phyloP scores from a whole-genome alignment of 2,797 vertebrate genomes.

The Meriones psammophilus region DNA sequence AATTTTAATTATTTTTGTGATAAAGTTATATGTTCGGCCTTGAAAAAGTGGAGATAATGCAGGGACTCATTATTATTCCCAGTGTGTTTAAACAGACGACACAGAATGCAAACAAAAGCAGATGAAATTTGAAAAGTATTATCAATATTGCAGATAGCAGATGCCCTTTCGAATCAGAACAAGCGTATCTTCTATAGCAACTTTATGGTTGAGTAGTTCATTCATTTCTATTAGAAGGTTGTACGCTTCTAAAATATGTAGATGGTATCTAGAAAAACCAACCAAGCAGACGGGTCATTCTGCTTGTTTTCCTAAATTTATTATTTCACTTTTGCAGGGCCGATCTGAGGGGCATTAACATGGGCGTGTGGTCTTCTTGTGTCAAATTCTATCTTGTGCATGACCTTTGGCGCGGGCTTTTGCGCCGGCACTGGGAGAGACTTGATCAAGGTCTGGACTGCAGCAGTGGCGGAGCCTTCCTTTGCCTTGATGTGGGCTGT shows the following conservation, averaged over 20 bases:
- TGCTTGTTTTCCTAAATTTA: slow-evolving; percentile 93
- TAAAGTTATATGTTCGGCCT: slow-evolving; percentile 99
- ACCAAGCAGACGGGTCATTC: slow-evolving; percentile 92
- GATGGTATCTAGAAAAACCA: slow-evolving; percentile 92
- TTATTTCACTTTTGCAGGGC: slow-evolving; percentile 90
- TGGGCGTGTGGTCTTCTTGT: slow-evolving; percentile 87
- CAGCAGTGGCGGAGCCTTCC: background rate
- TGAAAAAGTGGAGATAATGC: slow-evolving; percentile 99
- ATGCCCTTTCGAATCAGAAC: slow-evolving; percentile 99
- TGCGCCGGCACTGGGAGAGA: slow-evolving; percentile 74
- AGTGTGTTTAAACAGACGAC: slow-evolving; percentile 99
- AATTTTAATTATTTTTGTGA: slow-evolving; percentile 99
- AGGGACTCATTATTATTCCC: slow-evolving; percentile 99
- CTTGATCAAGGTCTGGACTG: slow-evolving; percentile 72
- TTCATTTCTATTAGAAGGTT: slow-evolving; percentile 99
- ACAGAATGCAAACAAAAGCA: slow-evolving; percentile 99
- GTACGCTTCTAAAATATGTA: slow-evolving; percentile 95
- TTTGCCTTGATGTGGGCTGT: slow-evolving; percentile 52
- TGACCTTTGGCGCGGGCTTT: slow-evolving; percentile 88
- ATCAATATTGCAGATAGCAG: slow-evolving; percentile 99
- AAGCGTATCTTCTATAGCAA: slow-evolving; percentile 99
- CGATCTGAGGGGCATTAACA: slow-evolving; percentile 88
- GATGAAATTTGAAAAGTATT: slow-evolving; percentile 99
- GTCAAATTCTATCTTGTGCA: slow-evolving; percentile 88
- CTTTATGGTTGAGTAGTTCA: slow-evolving; percentile 99